Conservation (phyloP, 2,113 vertebrate species). For the Dromiciops gliroides region DNA sequence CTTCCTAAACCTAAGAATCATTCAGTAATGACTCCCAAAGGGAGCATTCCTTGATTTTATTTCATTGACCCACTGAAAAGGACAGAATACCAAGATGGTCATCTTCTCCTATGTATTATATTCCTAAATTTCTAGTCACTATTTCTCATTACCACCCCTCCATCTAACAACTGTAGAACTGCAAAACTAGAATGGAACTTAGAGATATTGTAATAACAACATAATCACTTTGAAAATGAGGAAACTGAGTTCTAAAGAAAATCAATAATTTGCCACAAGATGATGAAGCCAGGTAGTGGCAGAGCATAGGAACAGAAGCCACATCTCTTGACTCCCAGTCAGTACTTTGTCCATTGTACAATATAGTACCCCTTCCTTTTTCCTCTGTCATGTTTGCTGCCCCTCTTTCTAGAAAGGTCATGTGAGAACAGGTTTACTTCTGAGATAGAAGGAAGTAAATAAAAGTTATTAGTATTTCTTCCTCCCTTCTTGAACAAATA, state of each 20-base stretch:
- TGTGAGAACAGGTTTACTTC: not conserved
- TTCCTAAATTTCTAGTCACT: not conserved
- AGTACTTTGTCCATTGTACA: no score
- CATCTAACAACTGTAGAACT: not conserved
- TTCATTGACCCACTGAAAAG: not conserved
- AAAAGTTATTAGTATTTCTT: not conserved
- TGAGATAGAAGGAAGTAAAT: conserved; percentile 13
- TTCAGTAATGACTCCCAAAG: not conserved
- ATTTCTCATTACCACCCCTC: not conserved
- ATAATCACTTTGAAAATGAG: no score
- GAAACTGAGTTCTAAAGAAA: no score
- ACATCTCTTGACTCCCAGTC: no score
- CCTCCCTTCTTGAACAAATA: not conserved
- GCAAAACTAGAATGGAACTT: no score
- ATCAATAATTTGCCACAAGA: no score
- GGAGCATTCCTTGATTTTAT: not conserved
- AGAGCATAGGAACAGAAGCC: not conserved
- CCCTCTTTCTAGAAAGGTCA: not conserved
- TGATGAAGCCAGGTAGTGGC: not conserved
- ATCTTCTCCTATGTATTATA: no score
- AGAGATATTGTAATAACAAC: no score
- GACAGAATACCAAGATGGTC: not conserved
- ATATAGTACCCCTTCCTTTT: no score
- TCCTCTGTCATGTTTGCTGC: not conserved
- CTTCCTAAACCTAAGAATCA: not conserved